These are phyloP conservation scores for Galemys pyrenaicus DNA, from an alignment of 2,113 vertebrate species.

Conservation along the genomic window DNA sequence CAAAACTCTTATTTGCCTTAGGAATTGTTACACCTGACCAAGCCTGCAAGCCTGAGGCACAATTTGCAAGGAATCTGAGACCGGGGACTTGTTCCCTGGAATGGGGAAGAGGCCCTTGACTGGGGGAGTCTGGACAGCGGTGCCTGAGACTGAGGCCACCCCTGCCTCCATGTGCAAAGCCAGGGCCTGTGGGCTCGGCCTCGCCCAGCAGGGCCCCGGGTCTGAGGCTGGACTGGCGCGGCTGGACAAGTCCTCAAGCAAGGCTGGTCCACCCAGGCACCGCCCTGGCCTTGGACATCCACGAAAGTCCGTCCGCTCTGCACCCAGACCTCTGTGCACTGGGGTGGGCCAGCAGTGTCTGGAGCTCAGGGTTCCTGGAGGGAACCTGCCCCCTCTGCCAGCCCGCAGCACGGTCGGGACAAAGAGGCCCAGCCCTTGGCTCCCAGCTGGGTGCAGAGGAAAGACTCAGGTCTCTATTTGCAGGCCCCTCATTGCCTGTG, in stretches of 20 bases:
- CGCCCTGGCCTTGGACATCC: background rate
- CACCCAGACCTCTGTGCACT: background rate
- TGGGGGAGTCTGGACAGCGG: background rate
- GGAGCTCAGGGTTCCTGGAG: background rate
- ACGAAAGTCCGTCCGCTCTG: background rate
- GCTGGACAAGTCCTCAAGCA: background rate
- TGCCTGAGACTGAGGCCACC: background rate
- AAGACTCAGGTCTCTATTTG: background rate
- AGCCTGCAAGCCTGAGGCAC: background rate
- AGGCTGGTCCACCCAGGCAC: background rate
- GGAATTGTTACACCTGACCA: constrained; percentile 38
- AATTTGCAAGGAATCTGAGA: constrained; percentile 23
- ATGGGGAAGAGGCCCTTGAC: background rate
- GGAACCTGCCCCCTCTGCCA: background rate
- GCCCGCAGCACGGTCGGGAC: background rate
- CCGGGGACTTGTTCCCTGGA: background rate
- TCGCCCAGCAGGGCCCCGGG: background rate
- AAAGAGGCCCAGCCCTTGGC: background rate
- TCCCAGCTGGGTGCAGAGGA: background rate
- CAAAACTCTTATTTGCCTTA: constrained; percentile 58
- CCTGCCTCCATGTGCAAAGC: background rate
- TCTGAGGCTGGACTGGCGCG: background rate
- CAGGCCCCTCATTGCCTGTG: background rate
- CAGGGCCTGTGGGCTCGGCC: background rate
- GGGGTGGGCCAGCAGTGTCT: background rate